Conservation (phyloP, 2,888 invertebrate genomes). For the Caenorhabditis drosophilae region DNA sequence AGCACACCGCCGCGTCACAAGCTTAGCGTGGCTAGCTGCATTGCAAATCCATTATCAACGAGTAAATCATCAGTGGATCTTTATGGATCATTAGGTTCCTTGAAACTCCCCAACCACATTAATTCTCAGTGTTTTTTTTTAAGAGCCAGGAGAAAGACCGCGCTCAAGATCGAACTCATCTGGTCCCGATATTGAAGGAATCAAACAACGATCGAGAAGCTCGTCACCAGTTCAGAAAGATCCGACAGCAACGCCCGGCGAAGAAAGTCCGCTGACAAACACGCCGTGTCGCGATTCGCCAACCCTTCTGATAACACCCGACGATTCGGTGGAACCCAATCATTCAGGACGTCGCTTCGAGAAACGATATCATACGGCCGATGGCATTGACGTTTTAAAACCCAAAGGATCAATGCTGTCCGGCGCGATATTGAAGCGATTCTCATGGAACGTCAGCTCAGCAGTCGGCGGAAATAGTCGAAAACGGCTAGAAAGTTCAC, state of each 20-base stretch:
- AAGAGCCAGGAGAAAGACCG: conserved; percentile 14
- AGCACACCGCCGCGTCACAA: conserved; percentile 40
- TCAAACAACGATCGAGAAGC: conserved; percentile 36
- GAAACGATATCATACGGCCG: conserved; percentile 70
- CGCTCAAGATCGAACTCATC: conserved; percentile 54
- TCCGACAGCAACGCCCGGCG: background rate
- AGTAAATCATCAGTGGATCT: conserved; percentile 54
- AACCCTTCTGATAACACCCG: conserved; percentile 36
- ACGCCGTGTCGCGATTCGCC: conserved; percentile 36
- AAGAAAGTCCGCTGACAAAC: conserved; percentile 9
- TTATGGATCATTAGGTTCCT: conserved; percentile 35
- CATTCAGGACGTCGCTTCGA: conserved; percentile 48
- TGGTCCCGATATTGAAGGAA: conserved; percentile 47
- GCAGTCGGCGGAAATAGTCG: conserved; percentile 44
- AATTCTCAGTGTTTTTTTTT: background rate
- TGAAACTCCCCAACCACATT: background rate
- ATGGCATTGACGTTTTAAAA: conserved; percentile 74
- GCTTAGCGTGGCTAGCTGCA: conserved; percentile 48
- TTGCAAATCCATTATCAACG: conserved; percentile 42
- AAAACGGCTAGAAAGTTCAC: conserved; percentile 49
- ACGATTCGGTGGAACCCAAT: conserved; percentile 32
- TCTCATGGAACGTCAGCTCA: conserved; percentile 53
- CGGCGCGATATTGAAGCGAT: conserved; percentile 48
- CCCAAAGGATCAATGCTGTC: conserved; percentile 44
- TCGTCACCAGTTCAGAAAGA: conserved; percentile 30